Percentiles rank a stretch among this genome's conserved stretches.
These are phyloP conservation scores for Lethrus apterus DNA, from an alignment of 1,140 invertebrate species.

Conservation along the genomic window DNA sequence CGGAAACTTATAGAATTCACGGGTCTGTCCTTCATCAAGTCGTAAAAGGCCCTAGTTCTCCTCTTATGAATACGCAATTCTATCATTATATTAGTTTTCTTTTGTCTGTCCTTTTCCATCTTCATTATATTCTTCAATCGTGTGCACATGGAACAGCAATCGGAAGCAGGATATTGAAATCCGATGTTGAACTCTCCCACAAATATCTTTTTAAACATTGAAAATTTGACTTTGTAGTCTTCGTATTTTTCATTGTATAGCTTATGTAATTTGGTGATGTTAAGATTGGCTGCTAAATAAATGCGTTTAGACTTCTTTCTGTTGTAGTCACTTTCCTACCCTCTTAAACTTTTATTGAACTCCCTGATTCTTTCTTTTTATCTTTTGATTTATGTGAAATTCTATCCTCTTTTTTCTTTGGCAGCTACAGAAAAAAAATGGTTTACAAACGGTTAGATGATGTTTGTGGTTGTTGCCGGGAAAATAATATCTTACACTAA, in stretches of 20 bases:
- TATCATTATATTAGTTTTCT: neutral
- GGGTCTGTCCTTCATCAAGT: conserved; percentile 9
- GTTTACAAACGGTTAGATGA: neutral
- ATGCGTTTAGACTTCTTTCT: conserved; percentile 12
- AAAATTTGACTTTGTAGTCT: conserved; percentile 4
- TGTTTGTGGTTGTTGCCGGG: neutral
- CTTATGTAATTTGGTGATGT: conserved; percentile 13
- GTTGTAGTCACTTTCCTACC: conserved; percentile 7
- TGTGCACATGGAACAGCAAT: conserved; percentile 12
- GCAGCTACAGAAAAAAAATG: neutral
- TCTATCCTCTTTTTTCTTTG: conserved; percentile 5
- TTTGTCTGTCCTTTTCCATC: conserved; percentile 10
- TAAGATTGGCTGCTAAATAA: conserved; percentile 11
- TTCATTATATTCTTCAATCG: conserved; percentile 12
- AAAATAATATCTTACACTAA: conserved; percentile 2
- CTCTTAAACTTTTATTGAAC: conserved; percentile 3
- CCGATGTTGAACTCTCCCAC: conserved; percentile 17
- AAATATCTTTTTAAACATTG: conserved; percentile 19
- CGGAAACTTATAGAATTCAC: conserved; percentile 8
- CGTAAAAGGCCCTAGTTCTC: conserved; percentile 14
- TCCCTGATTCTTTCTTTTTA: conserved; percentile 1
- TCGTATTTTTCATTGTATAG: conserved; percentile 9
- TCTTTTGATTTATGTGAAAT: neutral
- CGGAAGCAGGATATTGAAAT: conserved; percentile 14
- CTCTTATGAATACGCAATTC: conserved; percentile 11